Conservation (phyloP, 2,797 vertebrate genomes). For the Poliocrania exsul region DNA sequence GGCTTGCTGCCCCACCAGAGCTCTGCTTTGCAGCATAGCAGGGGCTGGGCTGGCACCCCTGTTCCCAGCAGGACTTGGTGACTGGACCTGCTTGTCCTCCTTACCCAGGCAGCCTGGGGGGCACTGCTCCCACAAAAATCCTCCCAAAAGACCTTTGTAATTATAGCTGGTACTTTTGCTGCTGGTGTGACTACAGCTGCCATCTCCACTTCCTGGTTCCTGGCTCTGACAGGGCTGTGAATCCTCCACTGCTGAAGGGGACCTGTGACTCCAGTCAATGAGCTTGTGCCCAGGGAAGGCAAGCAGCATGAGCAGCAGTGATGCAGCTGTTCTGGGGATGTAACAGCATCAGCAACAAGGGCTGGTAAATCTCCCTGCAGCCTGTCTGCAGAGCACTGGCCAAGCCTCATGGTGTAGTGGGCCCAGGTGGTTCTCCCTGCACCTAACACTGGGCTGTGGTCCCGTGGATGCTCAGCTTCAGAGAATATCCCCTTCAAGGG, state of each 20-base stretch:
- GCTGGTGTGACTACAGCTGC: not conserved
- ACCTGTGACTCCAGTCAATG: not conserved
- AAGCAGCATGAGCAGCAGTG: not conserved
- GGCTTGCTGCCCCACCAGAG: not conserved
- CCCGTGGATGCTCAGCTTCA: not conserved
- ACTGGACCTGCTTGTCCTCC: not conserved
- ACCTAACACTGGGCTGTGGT: not conserved
- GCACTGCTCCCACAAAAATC: not conserved
- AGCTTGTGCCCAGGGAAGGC: not conserved
- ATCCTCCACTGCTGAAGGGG: not conserved
- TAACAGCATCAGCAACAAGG: not conserved
- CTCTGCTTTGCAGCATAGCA: not conserved
- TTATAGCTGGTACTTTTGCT: not conserved
- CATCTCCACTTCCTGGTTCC: not conserved
- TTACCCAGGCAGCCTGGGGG: not conserved
- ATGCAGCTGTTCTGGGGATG: not conserved
- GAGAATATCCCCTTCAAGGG: not conserved
- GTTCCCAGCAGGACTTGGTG: rapidly evolving
- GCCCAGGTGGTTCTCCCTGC: not conserved
- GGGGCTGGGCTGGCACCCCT: not conserved
- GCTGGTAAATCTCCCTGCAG: not conserved
- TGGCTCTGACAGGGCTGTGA: rapidly evolving
- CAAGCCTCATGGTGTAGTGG: not conserved
- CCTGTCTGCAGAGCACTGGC: not conserved
- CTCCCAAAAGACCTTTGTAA: not conserved